Base-by-base conservation (phyloP, 2,113 vertebrate genomes). In the Dolichotis patagonum region DNA sequence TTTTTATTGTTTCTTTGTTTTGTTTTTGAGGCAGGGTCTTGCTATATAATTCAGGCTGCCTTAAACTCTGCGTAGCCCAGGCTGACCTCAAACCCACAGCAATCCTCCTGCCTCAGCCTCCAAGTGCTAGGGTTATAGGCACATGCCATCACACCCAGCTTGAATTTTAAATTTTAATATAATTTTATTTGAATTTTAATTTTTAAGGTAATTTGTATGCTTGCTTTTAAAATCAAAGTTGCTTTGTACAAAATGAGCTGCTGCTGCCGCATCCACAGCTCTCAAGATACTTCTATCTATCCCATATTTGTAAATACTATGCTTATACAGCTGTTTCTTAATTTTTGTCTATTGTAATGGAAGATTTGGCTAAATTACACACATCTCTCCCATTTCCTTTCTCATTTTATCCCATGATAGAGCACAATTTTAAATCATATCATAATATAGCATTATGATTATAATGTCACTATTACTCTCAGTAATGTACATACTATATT, bases 151-250 rank as follows among this genome's bases (percentile, higher is more conserved):
- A 43, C 71, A 28, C 41, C 41, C 41, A 77, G 24, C 24, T 75
- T 71, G 43, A 85, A 65, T 35, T 35, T 65, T 49, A 49, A 86
- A 54, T 71, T 67, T 69, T 86, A 86, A 56, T 19, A 41, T 71
- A 14, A 95, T n/a, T 20, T 62, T 62, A 26, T 2, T 63, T 63
- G 38, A 62, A 60, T 30, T 43, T 60, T 41, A 30, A 85, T 65
- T 67, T 43, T 63, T 85, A 85, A 67, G 32, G 46, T 77, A 12
- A 95, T 35, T 20, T 4, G 0, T 71, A 19, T 52, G 54, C 26
- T 35, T 30, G 14, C n/a, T 30, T 85, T 91, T 81, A 38, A 80
- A 95, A 67, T 94, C 75, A 84, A 81, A 73, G 77, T 49, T 83
- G 35, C 69, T 58, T 56, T 88, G 63, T 56, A 60, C 30, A 71